Evolutionary conservation across 2,113 vertebrate genomes (phyloP), one percentile per base, ranked within the genome.

Genomic region (Paraplagusia blochii): DNA sequence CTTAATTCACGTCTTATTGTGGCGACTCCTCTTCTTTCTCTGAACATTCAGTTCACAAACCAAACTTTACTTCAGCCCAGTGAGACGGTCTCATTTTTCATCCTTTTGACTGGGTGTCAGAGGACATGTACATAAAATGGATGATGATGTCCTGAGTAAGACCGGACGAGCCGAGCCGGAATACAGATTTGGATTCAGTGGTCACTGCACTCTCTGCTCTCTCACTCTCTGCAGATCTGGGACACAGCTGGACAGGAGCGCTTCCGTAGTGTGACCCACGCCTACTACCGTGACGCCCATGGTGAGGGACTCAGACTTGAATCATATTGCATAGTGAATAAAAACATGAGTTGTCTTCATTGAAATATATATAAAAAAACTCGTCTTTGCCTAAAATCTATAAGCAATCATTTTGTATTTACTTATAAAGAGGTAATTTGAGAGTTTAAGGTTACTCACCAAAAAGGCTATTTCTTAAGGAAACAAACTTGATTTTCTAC

Each of bases 201-300:
- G 63, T 66, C n/a, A 50, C 29, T n/a, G n/a, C n/a, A n/a, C n/a
- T n/a, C 18, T 44, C 58, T 45, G 6, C 47, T 58, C 16, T 76
- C 35, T 54, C 29, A 13, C 57, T 75, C 35, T 69, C 54, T 62
- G 47, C 81, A 86, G 84, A 86, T 88, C 61, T 88, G 87, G 85
- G 94, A 95, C 85, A 95, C 94, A 0, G 94, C 94, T 0, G 94
- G 94, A 56, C 94, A 96, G 83, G 94, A 96, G 77, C 83, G 94
- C 2, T 94, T 94, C 80, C 90, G 93, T 44, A 95, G 94, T 0
- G 93, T 95, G 58, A 95, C 94, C 14, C 94, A 96, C 0, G 93
- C 94, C 38, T 95, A 96, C 80, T 96, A 95, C 79, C 89, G 94
- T 0, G 94, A 96, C 0, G 94, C 94, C 42, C 90, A 96, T 0